A percentile compares a stretch with the other conserved stretches of the same genome.
Conservation (phyloP, 2,888 invertebrate genomes). For the Laspeyria flexula region DNA sequence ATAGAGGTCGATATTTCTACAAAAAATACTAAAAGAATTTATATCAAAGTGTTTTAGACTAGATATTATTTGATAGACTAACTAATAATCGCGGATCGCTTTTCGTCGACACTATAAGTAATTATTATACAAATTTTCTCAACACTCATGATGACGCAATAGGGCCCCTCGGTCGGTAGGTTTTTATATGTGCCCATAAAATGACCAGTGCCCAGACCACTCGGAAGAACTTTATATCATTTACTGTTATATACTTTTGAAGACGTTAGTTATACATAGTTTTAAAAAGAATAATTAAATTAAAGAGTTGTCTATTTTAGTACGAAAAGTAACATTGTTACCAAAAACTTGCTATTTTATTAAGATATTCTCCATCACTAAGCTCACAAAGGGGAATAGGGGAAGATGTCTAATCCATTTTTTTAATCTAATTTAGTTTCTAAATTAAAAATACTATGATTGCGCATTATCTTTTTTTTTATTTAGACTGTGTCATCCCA, state of each 20-base stretch:
- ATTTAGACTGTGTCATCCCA: no score
- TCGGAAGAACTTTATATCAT: constrained; percentile 53
- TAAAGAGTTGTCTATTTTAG: neutral
- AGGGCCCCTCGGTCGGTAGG: constrained; percentile 70
- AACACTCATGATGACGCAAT: constrained; percentile 70
- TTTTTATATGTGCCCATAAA: constrained; percentile 64
- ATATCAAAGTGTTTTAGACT: no score
- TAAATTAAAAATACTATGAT: no score
- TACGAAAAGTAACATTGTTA: neutral
- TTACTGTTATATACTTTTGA: constrained; percentile 34
- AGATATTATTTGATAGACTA: neutral
- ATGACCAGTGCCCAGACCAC: constrained; percentile 55
- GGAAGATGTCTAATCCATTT: no score
- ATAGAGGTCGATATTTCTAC: no score
- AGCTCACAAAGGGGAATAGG: no score
- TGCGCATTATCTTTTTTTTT: no score
- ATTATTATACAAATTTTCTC: constrained; percentile 66
- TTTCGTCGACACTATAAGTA: constrained; percentile 41
- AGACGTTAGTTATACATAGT: neutral
- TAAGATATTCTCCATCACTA: no score
- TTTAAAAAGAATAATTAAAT: neutral
- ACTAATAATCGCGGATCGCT: constrained; percentile 51
- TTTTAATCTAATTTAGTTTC: no score
- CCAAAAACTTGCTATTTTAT: no score
- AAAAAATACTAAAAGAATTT: no score